A percentile compares a stretch with the other conserved stretches of the same genome.
Evolutionary conservation across 1,140 invertebrate genomes (phyloP).

Genomic region (Heterodera carotae): DNA sequence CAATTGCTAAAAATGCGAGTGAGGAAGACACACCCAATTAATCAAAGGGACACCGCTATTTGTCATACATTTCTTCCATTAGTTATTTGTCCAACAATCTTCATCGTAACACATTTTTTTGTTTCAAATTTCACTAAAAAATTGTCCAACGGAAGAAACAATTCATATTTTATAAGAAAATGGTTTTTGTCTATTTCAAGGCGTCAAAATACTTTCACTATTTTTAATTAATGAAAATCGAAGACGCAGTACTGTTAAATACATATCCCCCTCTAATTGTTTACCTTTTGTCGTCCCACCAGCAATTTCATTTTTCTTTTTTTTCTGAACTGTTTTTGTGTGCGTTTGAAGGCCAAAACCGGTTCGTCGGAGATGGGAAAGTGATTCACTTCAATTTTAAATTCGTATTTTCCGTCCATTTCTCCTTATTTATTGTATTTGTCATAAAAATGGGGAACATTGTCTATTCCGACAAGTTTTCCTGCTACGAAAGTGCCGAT

Average conservation of each 20-base stretch:
- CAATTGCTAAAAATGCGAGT: background rate
- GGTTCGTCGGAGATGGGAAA: background rate
- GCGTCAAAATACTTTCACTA: no score
- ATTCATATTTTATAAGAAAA: no score
- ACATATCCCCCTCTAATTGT: background rate
- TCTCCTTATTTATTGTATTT: background rate
- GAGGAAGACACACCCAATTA: background rate
- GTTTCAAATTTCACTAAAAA: no score
- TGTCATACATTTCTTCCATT: no score
- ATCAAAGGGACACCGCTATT: background rate
- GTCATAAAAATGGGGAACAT: slow-evolving; percentile 45
- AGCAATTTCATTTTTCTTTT: background rate
- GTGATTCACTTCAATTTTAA: background rate
- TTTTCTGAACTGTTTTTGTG: background rate
- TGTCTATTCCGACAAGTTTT: slow-evolving; percentile 45
- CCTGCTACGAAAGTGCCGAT: slow-evolving; percentile 48
- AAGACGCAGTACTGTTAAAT: no score
- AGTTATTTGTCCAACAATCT: no score
- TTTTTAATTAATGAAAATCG: no score
- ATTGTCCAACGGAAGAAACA: no score
- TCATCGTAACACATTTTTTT: no score
- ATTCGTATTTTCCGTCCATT: background rate
- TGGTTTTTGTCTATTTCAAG: no score
- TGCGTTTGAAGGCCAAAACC: background rate
- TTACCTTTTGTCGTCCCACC: background rate